Conservation (phyloP, 2,797 vertebrate genomes). For the Acipenser oxyrinchus region DNA sequence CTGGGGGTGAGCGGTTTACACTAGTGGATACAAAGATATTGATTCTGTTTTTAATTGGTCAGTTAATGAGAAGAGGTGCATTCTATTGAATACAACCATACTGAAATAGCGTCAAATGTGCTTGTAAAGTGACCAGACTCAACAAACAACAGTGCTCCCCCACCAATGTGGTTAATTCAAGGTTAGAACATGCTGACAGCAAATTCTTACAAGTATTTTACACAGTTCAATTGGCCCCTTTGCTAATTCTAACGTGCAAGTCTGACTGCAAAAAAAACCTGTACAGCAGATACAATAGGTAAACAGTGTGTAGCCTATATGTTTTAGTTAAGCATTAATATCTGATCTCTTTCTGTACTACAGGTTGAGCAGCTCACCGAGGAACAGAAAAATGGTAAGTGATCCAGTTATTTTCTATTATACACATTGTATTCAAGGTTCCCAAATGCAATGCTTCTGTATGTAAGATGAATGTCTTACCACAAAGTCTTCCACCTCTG, state of each 20-base stretch:
- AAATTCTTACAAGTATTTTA: slow-evolving; percentile 1
- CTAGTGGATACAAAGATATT: too few species aligned
- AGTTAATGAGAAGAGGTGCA: too few species aligned
- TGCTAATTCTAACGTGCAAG: slow-evolving; percentile 11
- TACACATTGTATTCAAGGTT: background rate
- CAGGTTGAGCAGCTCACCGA: slow-evolving; percentile 71
- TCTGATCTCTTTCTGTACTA: slow-evolving; percentile 18
- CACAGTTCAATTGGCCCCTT: slow-evolving; percentile 1
- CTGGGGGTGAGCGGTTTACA: too few species aligned
- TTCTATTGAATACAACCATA: too few species aligned
- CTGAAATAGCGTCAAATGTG: too few species aligned
- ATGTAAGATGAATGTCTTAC: slow-evolving; percentile 17
- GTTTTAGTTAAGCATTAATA: slow-evolving; percentile 8
- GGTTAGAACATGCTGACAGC: slow-evolving; percentile 4
- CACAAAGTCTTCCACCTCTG: background rate
- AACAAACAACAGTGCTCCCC: background rate
- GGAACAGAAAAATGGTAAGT: slow-evolving; percentile 69
- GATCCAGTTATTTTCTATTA: background rate
- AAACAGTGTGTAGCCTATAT: background rate
- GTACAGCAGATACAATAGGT: background rate
- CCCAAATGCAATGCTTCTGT: background rate
- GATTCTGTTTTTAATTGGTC: too few species aligned
- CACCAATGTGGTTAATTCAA: background rate
- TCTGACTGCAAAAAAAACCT: background rate
- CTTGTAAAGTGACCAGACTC: too few species aligned